Conservation (phyloP, 2,113 vertebrate genomes). For the Anguilla japonica region DNA sequence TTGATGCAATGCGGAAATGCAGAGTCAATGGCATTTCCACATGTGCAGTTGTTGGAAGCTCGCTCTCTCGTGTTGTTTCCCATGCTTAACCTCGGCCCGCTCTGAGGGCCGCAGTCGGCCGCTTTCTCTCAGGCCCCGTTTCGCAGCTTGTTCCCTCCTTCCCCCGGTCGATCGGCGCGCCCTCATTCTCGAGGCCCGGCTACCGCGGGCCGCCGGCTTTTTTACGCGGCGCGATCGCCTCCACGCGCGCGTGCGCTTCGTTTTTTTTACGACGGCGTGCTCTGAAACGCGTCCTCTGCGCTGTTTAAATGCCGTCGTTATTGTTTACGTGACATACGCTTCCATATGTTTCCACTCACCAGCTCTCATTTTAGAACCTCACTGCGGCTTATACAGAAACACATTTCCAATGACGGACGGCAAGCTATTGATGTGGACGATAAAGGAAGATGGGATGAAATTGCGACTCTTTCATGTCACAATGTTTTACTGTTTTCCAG, state of each 20-base stretch:
- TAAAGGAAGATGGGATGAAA: neutral
- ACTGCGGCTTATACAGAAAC: neutral
- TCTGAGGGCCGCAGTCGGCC: slow-evolving; percentile 12
- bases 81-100: slow-evolving; percentile 38
- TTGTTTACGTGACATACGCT: slow-evolving; percentile 39
- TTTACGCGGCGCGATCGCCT: slow-evolving; percentile 1
- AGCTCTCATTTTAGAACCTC: neutral
- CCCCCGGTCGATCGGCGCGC: neutral
- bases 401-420: neutral
- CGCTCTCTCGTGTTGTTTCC: slow-evolving; percentile 39
- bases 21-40: slow-evolving; percentile 24
- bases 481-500: neutral
- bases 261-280: slow-evolving; percentile 28
- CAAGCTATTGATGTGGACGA: neutral
- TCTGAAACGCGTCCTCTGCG: slow-evolving; percentile 31
- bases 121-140: slow-evolving; percentile 31
- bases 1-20: too few relatives aligned
- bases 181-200: neutral
- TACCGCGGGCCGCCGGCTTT: slow-evolving; percentile 1
- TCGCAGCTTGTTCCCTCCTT: slow-evolving; percentile 14
- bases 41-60: slow-evolving; percentile 34
- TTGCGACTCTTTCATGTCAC: neutral
- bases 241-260: neutral
- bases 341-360: slow-evolving; percentile 2
- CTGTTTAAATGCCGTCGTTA: slow-evolving; percentile 53